Conservation (phyloP, 2,113 vertebrate species). For the Phainopepla nitens region DNA sequence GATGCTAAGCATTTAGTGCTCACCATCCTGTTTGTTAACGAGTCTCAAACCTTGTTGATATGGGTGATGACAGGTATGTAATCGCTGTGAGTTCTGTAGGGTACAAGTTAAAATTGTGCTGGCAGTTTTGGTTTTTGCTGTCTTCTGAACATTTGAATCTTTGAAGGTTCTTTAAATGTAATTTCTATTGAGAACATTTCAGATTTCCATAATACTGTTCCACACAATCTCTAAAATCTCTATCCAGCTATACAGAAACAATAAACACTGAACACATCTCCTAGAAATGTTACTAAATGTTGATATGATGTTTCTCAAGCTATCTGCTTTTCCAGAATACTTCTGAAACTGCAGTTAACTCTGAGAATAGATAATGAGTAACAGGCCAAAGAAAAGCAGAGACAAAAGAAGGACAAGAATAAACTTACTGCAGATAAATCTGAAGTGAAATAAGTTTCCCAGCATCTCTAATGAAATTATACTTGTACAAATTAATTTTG, state of each 20-base stretch:
- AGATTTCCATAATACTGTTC: background rate
- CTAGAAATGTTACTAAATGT: background rate
- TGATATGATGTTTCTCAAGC: background rate
- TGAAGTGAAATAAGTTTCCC: background rate
- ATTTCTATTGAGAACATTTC: background rate
- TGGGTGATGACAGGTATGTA: background rate
- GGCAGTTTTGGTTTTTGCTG: background rate
- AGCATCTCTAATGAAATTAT: background rate
- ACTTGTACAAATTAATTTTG: background rate
- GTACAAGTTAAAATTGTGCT: background rate
- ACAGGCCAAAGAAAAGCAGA: background rate
- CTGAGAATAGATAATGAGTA: background rate
- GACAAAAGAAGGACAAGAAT: background rate
- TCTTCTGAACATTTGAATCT: background rate
- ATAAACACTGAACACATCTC: background rate
- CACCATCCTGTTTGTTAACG: background rate
- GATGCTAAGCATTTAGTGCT: background rate
- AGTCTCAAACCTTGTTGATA: background rate
- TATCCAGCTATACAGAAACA: background rate
- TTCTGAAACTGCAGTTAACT: background rate
- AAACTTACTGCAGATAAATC: background rate
- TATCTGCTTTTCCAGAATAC: background rate
- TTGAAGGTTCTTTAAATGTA: background rate
- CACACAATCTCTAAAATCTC: background rate
- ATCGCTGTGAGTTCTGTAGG: background rate